Percentiles rank a stretch among this genome's conserved stretches.
Evolutionary conservation across 2,797 vertebrate species (phyloP).

Genomic region (Ciconia nigra): DNA sequence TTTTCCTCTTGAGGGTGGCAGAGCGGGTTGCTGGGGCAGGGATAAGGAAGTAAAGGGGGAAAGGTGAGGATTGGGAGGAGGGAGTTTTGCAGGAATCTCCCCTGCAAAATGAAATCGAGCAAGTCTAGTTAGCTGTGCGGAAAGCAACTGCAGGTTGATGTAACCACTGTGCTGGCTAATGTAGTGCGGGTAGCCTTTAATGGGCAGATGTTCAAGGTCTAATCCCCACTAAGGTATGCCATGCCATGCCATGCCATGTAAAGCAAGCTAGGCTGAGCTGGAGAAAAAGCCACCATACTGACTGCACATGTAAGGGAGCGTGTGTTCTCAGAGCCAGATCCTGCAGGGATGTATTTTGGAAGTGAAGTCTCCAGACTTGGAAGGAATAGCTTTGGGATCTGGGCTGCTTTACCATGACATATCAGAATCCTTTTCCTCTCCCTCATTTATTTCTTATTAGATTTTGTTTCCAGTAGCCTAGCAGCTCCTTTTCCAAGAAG

Average conservation of each 20-base stretch:
- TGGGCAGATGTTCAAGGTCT: background rate
- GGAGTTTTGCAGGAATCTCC: background rate
- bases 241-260: background rate
- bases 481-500: background rate
- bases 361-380: background rate
- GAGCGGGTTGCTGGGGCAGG: background rate
- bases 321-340: background rate
- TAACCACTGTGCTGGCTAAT: background rate
- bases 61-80: background rate
- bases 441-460: background rate
- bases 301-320: background rate
- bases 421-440: background rate
- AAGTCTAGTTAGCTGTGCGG: background rate
- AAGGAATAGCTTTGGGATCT: background rate
- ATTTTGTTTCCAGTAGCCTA: background rate
- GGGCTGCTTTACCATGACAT: background rate
- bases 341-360: background rate
- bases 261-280: background rate
- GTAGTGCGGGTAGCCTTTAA: background rate
- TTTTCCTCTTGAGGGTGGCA: conserved; percentile 4
- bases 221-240: background rate
- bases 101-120: background rate
- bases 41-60: background rate
- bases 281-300: background rate
- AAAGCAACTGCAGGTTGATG: background rate